phyloP scores from a whole-genome alignment of 2,113 vertebrate genomes.

The Neomonachus schauinslandi region DNA sequence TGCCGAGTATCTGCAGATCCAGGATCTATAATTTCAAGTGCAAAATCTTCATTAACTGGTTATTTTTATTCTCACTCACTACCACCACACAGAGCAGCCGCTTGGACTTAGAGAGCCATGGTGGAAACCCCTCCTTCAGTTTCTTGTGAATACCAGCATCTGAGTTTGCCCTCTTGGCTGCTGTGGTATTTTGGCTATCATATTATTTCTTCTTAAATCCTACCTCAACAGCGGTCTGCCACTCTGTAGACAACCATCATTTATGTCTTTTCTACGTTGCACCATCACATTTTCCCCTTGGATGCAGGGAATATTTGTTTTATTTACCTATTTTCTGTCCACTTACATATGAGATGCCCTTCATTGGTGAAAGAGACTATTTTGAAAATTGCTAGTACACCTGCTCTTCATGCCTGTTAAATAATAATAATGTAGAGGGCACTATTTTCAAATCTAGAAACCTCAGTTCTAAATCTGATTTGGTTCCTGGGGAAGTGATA shows the following conservation, averaged over 20 bases:
- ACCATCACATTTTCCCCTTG: background rate
- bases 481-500: background rate
- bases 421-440: background rate
- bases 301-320: background rate
- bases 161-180: background rate
- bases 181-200: background rate
- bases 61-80: background rate
- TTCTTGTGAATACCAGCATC: background rate
- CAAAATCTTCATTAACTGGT: background rate
- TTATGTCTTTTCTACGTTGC: background rate
- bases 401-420: background rate
- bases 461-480: conserved; percentile 14
- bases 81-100: background rate
- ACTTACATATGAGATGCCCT: background rate
- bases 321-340: background rate
- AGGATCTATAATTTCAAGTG: background rate
- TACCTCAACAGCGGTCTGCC: background rate
- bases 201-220: conserved; percentile 14
- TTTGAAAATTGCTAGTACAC: background rate
- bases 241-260: background rate
- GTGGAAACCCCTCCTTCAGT: background rate
- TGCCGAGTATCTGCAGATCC: background rate
- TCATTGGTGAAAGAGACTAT: background rate
- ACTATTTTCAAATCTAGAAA: background rate
- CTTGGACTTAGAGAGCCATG: background rate